A percentile compares a stretch with the other conserved stretches of the same genome.
Conservation (phyloP, 2,797 vertebrate species). For the Petrocephalus schoutedeni region DNA sequence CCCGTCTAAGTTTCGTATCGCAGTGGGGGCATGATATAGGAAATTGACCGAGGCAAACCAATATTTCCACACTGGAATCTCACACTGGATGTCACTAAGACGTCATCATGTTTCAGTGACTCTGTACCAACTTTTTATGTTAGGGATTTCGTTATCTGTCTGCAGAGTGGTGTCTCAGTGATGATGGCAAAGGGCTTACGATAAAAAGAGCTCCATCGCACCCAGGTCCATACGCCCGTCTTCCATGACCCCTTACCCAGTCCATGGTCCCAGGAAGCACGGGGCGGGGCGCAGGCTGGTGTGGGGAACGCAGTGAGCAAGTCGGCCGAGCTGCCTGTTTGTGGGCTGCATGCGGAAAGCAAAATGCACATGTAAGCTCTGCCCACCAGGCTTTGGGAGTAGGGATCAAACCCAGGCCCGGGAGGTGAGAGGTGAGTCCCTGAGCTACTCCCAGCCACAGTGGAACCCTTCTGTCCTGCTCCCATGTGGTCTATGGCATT, state of each 20-base stretch:
- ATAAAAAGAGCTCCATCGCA: background rate
- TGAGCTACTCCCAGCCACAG: too few relatives aligned
- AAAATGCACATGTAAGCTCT: background rate
- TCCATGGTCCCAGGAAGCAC: background rate
- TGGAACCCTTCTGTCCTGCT: background rate
- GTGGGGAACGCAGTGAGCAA: background rate
- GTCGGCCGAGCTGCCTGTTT: background rate
- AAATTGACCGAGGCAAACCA: background rate
- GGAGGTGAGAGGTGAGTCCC: background rate
- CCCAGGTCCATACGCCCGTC: background rate
- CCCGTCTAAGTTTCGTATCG: background rate
- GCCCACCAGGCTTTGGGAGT: too few relatives aligned
- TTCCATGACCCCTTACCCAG: background rate
- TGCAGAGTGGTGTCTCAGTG: background rate
- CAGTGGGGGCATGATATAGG: background rate
- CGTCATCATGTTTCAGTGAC: background rate
- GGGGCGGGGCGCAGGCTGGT: background rate
- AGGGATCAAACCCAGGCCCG: background rate
- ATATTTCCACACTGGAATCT: background rate
- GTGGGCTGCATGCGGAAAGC: background rate
- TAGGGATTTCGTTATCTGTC: background rate
- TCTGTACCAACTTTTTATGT: background rate
- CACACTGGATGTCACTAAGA: too few relatives aligned
- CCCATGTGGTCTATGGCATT: background rate
- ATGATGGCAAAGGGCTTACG: background rate